phyloP scores from a whole-genome alignment of 2,888 invertebrate genomes.

The Anodontia alba region DNA sequence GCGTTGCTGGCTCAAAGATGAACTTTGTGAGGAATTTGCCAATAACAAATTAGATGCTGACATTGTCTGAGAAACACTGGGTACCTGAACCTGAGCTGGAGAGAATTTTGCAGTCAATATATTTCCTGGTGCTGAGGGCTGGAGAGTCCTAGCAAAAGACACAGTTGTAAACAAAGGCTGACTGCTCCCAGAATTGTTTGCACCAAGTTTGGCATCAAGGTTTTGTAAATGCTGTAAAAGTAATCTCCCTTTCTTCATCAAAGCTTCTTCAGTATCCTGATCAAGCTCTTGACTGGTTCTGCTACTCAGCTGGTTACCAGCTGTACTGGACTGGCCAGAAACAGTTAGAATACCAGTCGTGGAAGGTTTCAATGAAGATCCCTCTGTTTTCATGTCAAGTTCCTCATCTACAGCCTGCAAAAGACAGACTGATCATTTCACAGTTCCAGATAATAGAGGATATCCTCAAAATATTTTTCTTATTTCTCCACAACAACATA shows the following conservation, averaged over 20 bases:
- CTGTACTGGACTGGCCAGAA: not conserved
- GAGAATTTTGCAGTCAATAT: not conserved
- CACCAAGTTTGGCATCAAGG: conserved; percentile 26
- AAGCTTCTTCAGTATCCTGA: conserved; percentile 44
- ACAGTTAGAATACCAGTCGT: not conserved
- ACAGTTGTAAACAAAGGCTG: not conserved
- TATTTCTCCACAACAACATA: too few relatives aligned
- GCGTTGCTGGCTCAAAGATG: not conserved
- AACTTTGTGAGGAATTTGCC: not conserved
- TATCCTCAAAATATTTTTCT: too few relatives aligned
- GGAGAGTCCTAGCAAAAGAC: not conserved
- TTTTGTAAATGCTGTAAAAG: conserved; percentile 57
- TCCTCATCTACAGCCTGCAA: not conserved
- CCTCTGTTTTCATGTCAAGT: not conserved
- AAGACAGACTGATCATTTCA: not conserved
- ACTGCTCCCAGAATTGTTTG: not conserved
- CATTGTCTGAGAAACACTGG: not conserved
- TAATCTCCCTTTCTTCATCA: conserved; percentile 54
- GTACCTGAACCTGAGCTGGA: not conserved
- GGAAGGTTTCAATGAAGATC: not conserved
- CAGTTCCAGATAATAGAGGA: too few relatives aligned
- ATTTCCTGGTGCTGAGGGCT: not conserved
- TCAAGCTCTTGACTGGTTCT: conserved; percentile 7
- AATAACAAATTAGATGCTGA: not conserved
- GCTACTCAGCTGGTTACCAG: not conserved